Percentiles rank a stretch among this genome's conserved stretches.
Evolutionary conservation across 2,888 invertebrate genomes (phyloP).

Genomic region (Artemia sinica): DNA sequence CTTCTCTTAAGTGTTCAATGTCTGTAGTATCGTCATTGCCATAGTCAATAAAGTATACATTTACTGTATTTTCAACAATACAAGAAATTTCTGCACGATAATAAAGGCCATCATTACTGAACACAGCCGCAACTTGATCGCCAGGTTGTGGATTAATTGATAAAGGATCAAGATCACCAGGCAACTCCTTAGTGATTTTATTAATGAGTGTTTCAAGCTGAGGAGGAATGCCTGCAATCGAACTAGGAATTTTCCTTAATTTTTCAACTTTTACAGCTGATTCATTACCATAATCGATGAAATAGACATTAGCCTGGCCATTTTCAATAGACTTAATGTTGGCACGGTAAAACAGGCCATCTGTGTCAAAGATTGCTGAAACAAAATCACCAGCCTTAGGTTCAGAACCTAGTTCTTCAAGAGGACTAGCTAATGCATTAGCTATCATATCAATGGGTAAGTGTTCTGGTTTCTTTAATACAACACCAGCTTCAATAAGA

Average conservation of each 20-base stretch:
- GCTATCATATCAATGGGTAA: not conserved
- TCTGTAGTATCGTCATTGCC: slow-evolving; percentile 11
- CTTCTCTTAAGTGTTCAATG: not conserved
- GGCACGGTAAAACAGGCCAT: slow-evolving; percentile 18
- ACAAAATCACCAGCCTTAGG: slow-evolving; percentile 6
- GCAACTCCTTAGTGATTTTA: not conserved
- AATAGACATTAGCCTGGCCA: slow-evolving; percentile 4
- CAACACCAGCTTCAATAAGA: not conserved
- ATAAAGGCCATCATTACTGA: slow-evolving; percentile 15
- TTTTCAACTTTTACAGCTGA: not conserved
- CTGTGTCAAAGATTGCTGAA: slow-evolving; percentile 17
- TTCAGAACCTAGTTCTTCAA: not conserved
- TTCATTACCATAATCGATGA: slow-evolving; percentile 19
- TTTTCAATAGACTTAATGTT: slow-evolving; percentile 10
- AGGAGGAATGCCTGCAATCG: slow-evolving; percentile 14
- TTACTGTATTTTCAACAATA: not conserved
- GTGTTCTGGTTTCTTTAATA: not conserved
- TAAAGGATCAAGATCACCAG: not conserved
- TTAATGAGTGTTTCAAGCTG: not conserved
- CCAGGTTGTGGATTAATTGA: not conserved
- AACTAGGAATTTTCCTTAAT: slow-evolving; percentile 7
- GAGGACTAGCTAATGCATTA: not conserved
- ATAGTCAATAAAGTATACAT: slow-evolving; percentile 18
- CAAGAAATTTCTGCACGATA: slow-evolving; percentile 15
- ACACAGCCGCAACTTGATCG: slow-evolving; percentile 12